These are phyloP conservation scores for Dolomedes plantarius DNA, from an alignment of 2,888 invertebrate species.

Conservation along the genomic window DNA sequence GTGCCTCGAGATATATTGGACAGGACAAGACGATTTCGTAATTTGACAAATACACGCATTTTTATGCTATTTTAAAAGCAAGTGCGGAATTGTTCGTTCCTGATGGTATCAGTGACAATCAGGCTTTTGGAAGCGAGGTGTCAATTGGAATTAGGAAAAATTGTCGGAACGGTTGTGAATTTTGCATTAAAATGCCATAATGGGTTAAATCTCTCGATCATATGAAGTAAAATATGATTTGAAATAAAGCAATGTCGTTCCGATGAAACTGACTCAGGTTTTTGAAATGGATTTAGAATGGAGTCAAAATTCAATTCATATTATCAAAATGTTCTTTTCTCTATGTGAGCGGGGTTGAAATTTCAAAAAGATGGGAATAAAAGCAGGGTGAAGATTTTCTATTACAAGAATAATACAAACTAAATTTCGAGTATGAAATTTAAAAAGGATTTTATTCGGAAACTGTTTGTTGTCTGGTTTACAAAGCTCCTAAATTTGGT, in stretches of 20 bases:
- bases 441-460: no score
- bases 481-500: no score
- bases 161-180: neutral
- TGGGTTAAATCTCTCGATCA: neutral
- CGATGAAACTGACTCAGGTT: no score
- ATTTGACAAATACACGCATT: neutral
- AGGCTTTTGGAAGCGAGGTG: neutral
- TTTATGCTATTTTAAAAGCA: neutral
- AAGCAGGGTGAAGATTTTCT: no score
- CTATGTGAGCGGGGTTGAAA: no score
- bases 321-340: no score
- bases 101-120: neutral
- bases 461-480: no score
- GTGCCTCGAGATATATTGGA: neutral
- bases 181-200: conserved; percentile 4
- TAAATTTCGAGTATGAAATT: no score
- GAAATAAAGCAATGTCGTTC: neutral
- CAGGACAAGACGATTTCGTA: neutral
- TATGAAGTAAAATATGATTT: neutral
- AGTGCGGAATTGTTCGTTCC: neutral
- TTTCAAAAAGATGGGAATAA: no score
- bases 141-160: neutral
- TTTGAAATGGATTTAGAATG: no score
- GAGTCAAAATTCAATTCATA: no score
- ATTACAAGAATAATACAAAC: no score